Evolutionary conservation across 2,797 vertebrate species (phyloP), one percentile per base, ranked within the genome.

Genomic region (Cossypha caffra): DNA sequence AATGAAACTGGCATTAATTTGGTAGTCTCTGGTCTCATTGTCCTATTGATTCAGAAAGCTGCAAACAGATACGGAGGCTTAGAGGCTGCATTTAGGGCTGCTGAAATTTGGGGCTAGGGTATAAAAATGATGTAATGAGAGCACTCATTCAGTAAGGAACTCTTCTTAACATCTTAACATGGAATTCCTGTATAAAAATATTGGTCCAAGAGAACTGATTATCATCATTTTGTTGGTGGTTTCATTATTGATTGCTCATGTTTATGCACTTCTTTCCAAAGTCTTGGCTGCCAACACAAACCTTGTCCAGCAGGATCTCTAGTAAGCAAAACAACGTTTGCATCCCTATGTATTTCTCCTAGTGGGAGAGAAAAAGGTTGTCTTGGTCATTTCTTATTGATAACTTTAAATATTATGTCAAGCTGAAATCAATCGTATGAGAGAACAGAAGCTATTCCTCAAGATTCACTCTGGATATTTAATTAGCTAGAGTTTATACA

Each of bases 21-120:
- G 74, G 78, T 77, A 95, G 57, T 86, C 71, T 97, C 52, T 55
- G 54, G 96, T 96, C 78, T 97, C 76, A 68, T 90, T 78, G 86
- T 89, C 50, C 54, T 96, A 71, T 97, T 97, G 95, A 97, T 96
- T 98, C 68, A 91, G 85, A 97, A 97, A 94, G 66, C 92, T 92
- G 67, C 68, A 94, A 94, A 96, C 72, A 87, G 85, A 75, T 91
- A 93, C 2, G 1, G 66, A 89, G 40, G 38, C 78, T 95, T 95
- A 94, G 91, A 96, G 81, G 61, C 62, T 96, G 79, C 83, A 82
- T 75, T 97, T 94, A 96, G 58, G 76, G 88, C 78, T 96, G 47
- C 3, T 80, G 68, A 90, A 90, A 38, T 95, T 97, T 82, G 48
- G 63, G 67, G 54, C 57, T 91, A 83, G 79, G 42, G 58, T 90